Evolutionary conservation across 2,888 invertebrate species (phyloP).

Genomic region (Cheilosia variabilis): DNA sequence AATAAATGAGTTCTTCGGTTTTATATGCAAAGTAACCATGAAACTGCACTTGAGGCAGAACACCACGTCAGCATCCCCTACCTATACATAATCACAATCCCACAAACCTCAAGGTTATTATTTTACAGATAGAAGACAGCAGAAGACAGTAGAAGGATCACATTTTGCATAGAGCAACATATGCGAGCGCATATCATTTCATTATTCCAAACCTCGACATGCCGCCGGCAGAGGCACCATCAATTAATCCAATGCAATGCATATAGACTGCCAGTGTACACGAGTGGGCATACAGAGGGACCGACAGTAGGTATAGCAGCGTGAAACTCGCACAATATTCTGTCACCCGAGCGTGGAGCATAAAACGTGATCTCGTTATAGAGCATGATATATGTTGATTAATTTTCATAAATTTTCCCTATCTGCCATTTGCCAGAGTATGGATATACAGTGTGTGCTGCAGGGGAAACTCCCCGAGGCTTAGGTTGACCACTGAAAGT

Average conservation of each 20-base stretch:
- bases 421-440: not conserved
- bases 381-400: conserved; percentile 49
- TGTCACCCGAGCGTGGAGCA: conserved; percentile 20
- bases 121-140: not conserved
- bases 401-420: conserved; percentile 45
- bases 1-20: not conserved
- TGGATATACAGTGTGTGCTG: conserved; percentile 19
- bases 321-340: conserved; percentile 23
- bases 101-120: not conserved
- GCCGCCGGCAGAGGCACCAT: conserved; percentile 36
- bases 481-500: not conserved
- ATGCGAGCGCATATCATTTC: conserved; percentile 28
- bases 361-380: conserved; percentile 46
- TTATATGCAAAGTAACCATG: not conserved
- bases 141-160: conserved; percentile 1
- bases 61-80: not conserved
- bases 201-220: conserved; percentile 18
- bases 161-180: not conserved
- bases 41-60: not conserved
- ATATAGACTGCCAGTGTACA: not conserved
- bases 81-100: not conserved
- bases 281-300: not conserved
- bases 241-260: conserved; percentile 32
- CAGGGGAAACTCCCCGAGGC: not conserved
- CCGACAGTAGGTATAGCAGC: not conserved